Base-by-base conservation (phyloP, 2,888 invertebrate genomes). In the Euproctis similis region DNA sequence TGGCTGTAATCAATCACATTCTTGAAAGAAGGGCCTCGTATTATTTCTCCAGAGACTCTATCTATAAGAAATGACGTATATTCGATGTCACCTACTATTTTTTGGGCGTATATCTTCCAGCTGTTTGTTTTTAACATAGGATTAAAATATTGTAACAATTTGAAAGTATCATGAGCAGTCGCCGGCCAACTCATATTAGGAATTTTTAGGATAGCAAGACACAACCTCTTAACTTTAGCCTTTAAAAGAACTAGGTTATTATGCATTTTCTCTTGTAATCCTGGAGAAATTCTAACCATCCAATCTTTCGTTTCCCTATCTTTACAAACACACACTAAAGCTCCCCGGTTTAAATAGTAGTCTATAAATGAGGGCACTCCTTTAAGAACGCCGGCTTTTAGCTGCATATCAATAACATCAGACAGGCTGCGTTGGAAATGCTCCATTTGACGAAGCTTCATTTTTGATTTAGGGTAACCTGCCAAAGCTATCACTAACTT, bases 61-160 rank as follows among this genome's bases (percentile, higher is more conserved):
- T 82, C 81, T 2, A 81, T 69, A 1, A 78, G 29, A 31, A 82
- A 76, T 0, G 70, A 76, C 0, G 78, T 76, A 12, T 46, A 48
- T 38, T 81, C 77, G 0, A 69, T 53, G 8, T 60, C 46, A 4
- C 70, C 59, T 0, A 60, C 31, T 1, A 45, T 42, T 37, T 72
- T 77, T 31, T 78, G 77, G 0, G 72, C 48, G 34, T 78, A 78
- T 4, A 81, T 68, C 30, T 69, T 70, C 80, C 81, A 82, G 14
- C 57, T 25, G 26, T 54, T 46, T 0, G 80, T 80, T 43, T 63
- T 74, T 10, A 82, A 37, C 0, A 62, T 61, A 0, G 81, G 80
- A 38, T 82, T 82, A 17, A 80, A 82, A 36, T 80, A 81, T 21
- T 82, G 77, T n/a, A 82, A 36, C 1, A 81, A 47, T 47, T 77